A percentile compares a stretch with the other conserved stretches of the same genome.
Conservation (phyloP, 2,797 vertebrate species). For the Orientallactaga sibirica region DNA sequence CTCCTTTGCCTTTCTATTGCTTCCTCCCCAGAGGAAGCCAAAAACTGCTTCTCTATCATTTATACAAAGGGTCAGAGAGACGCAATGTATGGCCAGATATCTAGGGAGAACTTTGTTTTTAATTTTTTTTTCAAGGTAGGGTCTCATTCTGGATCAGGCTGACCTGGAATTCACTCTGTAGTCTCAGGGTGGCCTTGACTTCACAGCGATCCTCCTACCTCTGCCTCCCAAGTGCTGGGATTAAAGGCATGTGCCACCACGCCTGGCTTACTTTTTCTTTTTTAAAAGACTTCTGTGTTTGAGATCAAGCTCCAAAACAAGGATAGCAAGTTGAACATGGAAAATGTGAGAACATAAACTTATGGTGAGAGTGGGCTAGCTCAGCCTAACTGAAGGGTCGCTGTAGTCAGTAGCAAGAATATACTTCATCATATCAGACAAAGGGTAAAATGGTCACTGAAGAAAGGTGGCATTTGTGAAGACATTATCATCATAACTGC, state of each 20-base stretch:
- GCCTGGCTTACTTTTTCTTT: too few species aligned
- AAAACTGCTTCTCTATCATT: constrained; percentile 13
- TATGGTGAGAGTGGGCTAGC: background rate
- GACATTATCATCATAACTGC: background rate
- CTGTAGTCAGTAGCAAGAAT: too few species aligned
- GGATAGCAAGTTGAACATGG: background rate
- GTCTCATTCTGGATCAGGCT: too few species aligned
- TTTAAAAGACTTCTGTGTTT: background rate
- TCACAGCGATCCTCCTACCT: too few species aligned
- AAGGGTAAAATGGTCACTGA: background rate
- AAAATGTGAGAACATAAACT: background rate
- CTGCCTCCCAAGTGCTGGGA: too few species aligned
- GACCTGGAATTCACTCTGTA: too few species aligned
- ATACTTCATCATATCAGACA: background rate
- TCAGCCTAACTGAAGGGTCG: background rate
- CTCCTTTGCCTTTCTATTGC: background rate
- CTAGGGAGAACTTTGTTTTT: background rate
- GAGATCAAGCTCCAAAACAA: background rate
- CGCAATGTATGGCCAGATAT: background rate
- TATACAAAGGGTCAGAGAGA: constrained; percentile 50
- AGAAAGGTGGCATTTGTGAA: background rate
- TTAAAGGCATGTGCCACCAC: too few species aligned
- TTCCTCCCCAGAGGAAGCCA: constrained; percentile 7
- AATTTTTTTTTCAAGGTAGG: too few species aligned
- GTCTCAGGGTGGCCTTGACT: too few species aligned